phyloP scores from a whole-genome alignment of 30 jellyfish, hydroid and myxozoan species.

The Hydractinia symbiolongicarpus region DNA sequence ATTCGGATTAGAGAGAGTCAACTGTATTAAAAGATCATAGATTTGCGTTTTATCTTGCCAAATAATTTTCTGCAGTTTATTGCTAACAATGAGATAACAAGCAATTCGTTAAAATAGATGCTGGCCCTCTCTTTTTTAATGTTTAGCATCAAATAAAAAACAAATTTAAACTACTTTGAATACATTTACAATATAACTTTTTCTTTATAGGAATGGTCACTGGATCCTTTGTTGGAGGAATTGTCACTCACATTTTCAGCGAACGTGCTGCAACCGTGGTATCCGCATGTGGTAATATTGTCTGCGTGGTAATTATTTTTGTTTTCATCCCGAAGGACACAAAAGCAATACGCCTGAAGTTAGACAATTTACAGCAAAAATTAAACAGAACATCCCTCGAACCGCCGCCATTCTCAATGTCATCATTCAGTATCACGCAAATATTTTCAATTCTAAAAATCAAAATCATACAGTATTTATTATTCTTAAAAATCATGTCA shows the following conservation, averaged over 20 bases:
- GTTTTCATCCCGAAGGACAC: constrained; percentile 36
- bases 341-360: constrained; percentile 25
- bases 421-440: not conserved
- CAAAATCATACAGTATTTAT: constrained; percentile 19
- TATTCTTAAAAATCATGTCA: constrained; percentile 21
- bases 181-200: not conserved
- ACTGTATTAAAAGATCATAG: no score
- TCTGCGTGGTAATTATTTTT: constrained; percentile 17
- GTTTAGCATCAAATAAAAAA: no score
- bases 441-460: constrained; percentile 15
- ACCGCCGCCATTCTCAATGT: not conserved
- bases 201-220: constrained; percentile 21
- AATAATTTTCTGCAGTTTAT: no score
- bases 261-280: constrained; percentile 37
- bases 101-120: no score
- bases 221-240: constrained; percentile 40
- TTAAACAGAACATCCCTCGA: not conserved
- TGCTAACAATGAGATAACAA: no score
- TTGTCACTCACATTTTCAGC: constrained; percentile 18
- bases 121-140: no score
- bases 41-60: no score
- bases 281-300: constrained; percentile 30
- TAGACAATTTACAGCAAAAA: not conserved
- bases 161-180: no score
- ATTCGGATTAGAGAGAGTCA: no score